Conservation (phyloP, 2,888 invertebrate genomes). For the Arge pagana region DNA sequence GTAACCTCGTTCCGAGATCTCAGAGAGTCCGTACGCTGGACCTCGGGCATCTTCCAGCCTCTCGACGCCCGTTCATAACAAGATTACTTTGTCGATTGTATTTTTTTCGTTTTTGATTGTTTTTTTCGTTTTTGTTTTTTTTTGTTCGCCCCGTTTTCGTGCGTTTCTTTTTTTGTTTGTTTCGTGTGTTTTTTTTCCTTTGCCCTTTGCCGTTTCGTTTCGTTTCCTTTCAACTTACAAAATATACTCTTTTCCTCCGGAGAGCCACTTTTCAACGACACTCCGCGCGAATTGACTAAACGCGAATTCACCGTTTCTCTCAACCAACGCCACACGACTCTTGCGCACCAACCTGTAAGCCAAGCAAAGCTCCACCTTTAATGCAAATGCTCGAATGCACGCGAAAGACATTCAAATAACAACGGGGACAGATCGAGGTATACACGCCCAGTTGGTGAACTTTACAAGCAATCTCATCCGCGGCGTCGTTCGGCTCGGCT, state of each 20-base stretch:
- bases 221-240: no score
- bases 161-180: constrained; percentile 23
- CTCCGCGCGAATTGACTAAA: constrained; percentile 6
- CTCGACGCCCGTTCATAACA: constrained; percentile 45
- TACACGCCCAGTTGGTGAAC: no score
- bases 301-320: constrained; percentile 19
- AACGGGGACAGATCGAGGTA: no score
- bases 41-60: constrained; percentile 61
- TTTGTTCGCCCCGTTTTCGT: constrained; percentile 25
- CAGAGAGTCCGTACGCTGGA: constrained; percentile 63
- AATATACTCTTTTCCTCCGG: no score
- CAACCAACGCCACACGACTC: constrained; percentile 22
- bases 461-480: no score
- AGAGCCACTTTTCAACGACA: constrained; percentile 17
- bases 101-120: constrained; percentile 14
- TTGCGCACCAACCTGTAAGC: constrained; percentile 48
- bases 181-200: no score
- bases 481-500: no score
- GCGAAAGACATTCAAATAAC: not conserved
- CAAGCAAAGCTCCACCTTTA: constrained; percentile 47
- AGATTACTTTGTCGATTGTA: constrained; percentile 18
- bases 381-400: constrained; percentile 24
- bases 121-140: constrained; percentile 25
- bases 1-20: constrained; percentile 43
- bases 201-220: no score